Percentiles rank a stretch among this genome's conserved stretches.
Conservation (phyloP, 2,113 vertebrate genomes). For the Pseudopipra pipra region DNA sequence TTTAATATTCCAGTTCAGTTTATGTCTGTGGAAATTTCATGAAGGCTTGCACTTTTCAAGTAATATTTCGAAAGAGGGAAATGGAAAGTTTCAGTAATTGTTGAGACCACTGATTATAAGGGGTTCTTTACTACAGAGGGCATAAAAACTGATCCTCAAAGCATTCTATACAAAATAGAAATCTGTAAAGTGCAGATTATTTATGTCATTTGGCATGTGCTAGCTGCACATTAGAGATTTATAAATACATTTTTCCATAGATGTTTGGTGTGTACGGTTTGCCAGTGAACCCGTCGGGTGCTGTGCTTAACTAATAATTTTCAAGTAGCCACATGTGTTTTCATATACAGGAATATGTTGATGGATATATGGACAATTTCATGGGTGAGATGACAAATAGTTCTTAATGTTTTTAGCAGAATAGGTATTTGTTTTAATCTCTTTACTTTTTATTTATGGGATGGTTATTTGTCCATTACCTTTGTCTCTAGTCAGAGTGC, state of each 20-base stretch:
- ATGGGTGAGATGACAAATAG: not conserved
- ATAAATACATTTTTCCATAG: not conserved
- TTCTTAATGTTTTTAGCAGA: not conserved
- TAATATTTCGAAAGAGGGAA: not conserved
- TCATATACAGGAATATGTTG: not conserved
- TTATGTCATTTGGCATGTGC: not conserved
- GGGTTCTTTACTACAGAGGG: not conserved
- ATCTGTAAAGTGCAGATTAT: constrained; percentile 1
- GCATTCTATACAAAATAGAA: not conserved
- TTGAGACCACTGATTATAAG: not conserved
- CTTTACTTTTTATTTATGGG: not conserved
- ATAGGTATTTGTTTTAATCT: not conserved
- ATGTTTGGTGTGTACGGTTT: not conserved
- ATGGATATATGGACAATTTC: not conserved
- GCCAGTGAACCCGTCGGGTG: not conserved
- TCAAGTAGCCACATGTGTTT: not conserved
- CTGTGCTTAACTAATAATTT: not conserved
- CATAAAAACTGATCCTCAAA: constrained; percentile 48
- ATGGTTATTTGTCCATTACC: not conserved
- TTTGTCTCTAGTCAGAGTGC: not conserved
- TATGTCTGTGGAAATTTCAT: not conserved
- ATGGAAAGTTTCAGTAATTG: not conserved
- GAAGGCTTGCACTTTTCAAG: not conserved
- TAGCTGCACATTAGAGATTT: not conserved
- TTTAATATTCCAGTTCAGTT: not conserved